phyloP scores from a whole-genome alignment of 2,888 invertebrate genomes.

The Cyrtodaria siliqua region DNA sequence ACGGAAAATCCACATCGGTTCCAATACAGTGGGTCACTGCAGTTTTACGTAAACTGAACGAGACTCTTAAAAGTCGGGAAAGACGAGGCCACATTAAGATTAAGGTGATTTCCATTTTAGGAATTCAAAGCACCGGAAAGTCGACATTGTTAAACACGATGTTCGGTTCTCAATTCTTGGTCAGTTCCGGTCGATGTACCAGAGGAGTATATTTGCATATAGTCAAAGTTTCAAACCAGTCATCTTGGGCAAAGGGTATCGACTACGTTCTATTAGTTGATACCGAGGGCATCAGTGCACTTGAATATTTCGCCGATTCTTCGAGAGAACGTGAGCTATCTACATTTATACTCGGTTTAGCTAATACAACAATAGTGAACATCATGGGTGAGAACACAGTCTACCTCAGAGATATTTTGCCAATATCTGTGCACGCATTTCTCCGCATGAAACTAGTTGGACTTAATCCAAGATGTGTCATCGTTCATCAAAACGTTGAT shows the following conservation, averaged over 20 bases:
- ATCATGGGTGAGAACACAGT: constrained; percentile 35
- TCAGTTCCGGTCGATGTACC: constrained; percentile 56
- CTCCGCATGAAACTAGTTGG: constrained; percentile 20
- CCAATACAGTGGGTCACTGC: constrained; percentile 6
- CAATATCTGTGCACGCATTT: constrained; percentile 32
- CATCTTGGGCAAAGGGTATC: not conserved
- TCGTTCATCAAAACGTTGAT: constrained; percentile 47
- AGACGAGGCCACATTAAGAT: not conserved
- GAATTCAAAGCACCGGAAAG: constrained; percentile 62
- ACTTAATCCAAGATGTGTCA: constrained; percentile 18
- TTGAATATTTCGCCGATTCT: constrained; percentile 13
- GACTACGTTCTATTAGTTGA: constrained; percentile 47
- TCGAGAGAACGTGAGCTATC: constrained; percentile 34
- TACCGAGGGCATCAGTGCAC: constrained; percentile 46
- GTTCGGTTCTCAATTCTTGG: constrained; percentile 52
- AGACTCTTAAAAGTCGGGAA: not conserved
- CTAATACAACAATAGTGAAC: constrained; percentile 26
- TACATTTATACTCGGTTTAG: constrained; percentile 42
- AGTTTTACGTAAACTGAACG: not conserved
- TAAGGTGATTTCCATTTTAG: constrained; percentile 14
- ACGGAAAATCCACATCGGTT: constrained; percentile 13
- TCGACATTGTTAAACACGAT: constrained; percentile 56
- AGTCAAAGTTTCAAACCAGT: not conserved
- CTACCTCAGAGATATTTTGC: constrained; percentile 33
- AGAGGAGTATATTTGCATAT: constrained; percentile 42